Conservation (phyloP, 2,888 invertebrate species). For the Parochlus steinenii region DNA sequence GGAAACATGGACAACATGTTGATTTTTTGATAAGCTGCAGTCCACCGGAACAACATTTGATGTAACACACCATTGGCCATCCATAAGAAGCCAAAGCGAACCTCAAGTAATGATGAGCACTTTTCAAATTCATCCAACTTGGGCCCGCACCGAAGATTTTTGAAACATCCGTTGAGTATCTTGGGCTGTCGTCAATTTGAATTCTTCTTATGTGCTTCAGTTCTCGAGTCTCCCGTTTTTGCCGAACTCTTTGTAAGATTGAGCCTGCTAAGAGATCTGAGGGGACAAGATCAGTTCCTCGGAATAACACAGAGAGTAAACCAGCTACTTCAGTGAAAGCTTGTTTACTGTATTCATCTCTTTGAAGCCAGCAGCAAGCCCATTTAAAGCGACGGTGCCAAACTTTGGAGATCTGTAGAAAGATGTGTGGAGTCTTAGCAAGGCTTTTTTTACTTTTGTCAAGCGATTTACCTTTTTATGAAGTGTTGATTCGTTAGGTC, state of each 20-base stretch:
- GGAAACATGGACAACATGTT: constrained; percentile 55
- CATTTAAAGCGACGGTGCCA: constrained; percentile 59
- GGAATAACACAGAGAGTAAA: constrained; percentile 61
- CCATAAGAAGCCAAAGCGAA: constrained; percentile 74
- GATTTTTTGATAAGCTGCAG: constrained; percentile 51
- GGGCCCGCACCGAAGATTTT: constrained; percentile 46
- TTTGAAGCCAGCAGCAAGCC: constrained; percentile 53
- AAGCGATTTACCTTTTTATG: too few species aligned
- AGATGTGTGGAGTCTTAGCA: too few species aligned
- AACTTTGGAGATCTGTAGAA: constrained; percentile 48
- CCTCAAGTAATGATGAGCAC: constrained; percentile 59
- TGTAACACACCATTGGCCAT: constrained; percentile 71
- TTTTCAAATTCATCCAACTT: constrained; percentile 65
- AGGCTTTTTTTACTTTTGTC: too few species aligned
- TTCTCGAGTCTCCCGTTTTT: constrained; percentile 57
- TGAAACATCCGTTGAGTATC: constrained; percentile 27
- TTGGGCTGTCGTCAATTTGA: constrained; percentile 36
- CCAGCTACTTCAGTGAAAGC: constrained; percentile 66
- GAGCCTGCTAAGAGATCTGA: constrained; percentile 80
- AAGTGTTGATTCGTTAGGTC: constrained; percentile 4
- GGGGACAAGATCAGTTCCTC: constrained; percentile 73
- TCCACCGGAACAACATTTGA: constrained; percentile 55
- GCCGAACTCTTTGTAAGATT: constrained; percentile 58
- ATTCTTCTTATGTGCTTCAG: constrained; percentile 51
- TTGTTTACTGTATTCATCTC: constrained; percentile 59